These are phyloP conservation scores for Drosophila oshimai DNA, from an alignment of 1,140 invertebrate genomes.

Conservation along the genomic window DNA sequence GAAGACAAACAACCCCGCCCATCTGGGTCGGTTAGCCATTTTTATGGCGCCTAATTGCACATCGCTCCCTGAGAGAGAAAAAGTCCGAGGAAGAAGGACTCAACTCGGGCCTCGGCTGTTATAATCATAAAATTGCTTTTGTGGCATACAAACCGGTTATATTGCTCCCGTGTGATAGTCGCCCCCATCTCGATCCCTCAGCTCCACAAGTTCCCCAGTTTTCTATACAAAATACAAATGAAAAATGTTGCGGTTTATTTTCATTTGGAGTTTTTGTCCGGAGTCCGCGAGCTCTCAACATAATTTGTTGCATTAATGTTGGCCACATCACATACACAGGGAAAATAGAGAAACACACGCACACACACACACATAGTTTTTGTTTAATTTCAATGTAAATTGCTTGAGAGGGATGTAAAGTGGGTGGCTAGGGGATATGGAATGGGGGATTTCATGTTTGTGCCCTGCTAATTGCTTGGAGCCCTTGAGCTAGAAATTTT, in stretches of 20 bases:
- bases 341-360: conserved; percentile 25
- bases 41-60: conserved; percentile 81
- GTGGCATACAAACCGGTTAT: conserved; percentile 80
- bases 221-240: conserved; percentile 72
- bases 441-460: too few relatives aligned
- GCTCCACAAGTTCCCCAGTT: conserved; percentile 10
- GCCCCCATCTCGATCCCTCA: conserved; percentile 1
- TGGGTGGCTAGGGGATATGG: background rate
- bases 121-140: conserved; percentile 82
- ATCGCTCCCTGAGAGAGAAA: conserved; percentile 26
- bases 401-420: conserved; percentile 51
- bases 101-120: conserved; percentile 70
- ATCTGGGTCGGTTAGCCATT: conserved; percentile 68
- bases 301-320: conserved; percentile 80
- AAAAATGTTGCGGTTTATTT: conserved; percentile 81
- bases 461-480: conserved; percentile 70
- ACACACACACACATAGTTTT: conserved; percentile 55
- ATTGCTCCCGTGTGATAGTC: conserved; percentile 78
- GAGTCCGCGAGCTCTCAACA: conserved; percentile 66
- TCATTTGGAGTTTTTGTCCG: conserved; percentile 75
- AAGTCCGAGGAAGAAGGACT: conserved; percentile 1
- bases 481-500: conserved; percentile 79
- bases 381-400: conserved; percentile 80
- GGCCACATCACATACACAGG: conserved; percentile 68
- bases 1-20: conserved; percentile 75